A percentile compares a stretch with the other conserved stretches of the same genome.
Conservation (phyloP, 2,113 vertebrate genomes). For the Gymnobelideus leadbeateri region DNA sequence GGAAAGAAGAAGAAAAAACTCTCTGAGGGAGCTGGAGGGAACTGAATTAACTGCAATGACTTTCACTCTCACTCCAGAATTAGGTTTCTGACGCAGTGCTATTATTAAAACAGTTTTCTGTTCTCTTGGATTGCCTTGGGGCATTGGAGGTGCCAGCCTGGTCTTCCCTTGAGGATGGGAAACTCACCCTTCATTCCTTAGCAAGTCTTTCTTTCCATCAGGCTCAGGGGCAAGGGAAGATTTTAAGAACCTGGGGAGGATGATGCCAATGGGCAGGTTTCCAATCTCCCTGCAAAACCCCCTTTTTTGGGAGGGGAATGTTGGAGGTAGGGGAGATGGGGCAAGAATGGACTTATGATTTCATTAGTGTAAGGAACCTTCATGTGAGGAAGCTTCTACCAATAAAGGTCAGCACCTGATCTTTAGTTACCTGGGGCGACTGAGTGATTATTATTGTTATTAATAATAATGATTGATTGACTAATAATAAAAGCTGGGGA, state of each 20-base stretch:
- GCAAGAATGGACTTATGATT: background rate
- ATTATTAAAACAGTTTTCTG: background rate
- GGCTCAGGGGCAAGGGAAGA: background rate
- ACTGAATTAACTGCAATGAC: constrained; percentile 17
- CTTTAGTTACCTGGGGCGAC: too few relatives aligned
- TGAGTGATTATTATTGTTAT: background rate
- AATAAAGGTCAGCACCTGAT: background rate
- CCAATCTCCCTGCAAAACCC: background rate
- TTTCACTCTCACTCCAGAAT: background rate
- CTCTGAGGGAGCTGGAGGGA: background rate
- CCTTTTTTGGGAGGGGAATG: background rate
- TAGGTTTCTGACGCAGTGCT: background rate
- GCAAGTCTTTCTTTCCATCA: constrained; percentile 21
- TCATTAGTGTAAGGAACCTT: background rate
- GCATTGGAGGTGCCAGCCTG: background rate
- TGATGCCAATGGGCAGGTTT: background rate
- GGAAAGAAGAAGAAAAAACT: background rate
- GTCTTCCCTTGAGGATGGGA: background rate
- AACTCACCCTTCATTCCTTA: background rate
- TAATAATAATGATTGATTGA: background rate
- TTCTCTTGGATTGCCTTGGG: background rate
- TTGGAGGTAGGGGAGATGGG: too few relatives aligned
- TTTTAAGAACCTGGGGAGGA: background rate
- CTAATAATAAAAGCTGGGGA: too few relatives aligned
- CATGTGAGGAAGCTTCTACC: background rate